Evolutionary conservation across 2,797 vertebrate species (phyloP), one percentile per base, ranked within the genome.

Genomic region (Rhabdomys pumilio): DNA sequence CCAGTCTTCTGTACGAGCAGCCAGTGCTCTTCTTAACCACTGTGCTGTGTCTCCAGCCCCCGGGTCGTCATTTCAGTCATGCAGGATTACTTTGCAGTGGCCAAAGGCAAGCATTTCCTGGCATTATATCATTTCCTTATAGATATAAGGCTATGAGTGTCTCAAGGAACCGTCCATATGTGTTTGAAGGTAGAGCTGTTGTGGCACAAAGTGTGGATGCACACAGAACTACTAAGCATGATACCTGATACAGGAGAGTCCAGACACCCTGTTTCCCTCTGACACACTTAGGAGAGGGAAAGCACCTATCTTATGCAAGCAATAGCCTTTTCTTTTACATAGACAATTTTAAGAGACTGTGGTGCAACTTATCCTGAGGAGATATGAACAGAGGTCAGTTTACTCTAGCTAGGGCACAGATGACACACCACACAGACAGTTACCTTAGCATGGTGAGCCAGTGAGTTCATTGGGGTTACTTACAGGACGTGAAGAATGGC

Each of bases 31-130:
- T 80, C 50, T 6, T 63, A 63, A 63, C 81, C 38, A 29, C 81
- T 44, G 57, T 31, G 57, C 82, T 24, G 19, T 47, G 17, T 65
- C 29, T 83, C 53, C 22, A 63, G 57, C 11, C 41, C 19, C 82
- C n/a, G 76, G 38, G 12, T 79, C 61, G 31, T 88, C 77, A n/a
- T 86, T 69, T 82, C 93, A 96, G 84, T n/a, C 10, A 86, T 53
- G 9, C n/a, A 87, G 91, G 41, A 1, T 94, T 92, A 75, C 96
- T 97, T 97, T 96, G 88, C 93, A 97, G 6, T 90, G 96, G 89
- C 77, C 19, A 91, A 67, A 96, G 94, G 53, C 97, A 97, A 96
- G 87, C 76, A 97, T 87, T 98, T 93, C 12, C 91, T 95, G 85
- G 87, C 44, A 59, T 77, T 86, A n/a, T n/a, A n/a, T n/a, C n/a